Evolutionary conservation across 2,113 vertebrate species (phyloP), one percentile per base, ranked within the genome.

Genomic region (Chelonoidis abingdonii): DNA sequence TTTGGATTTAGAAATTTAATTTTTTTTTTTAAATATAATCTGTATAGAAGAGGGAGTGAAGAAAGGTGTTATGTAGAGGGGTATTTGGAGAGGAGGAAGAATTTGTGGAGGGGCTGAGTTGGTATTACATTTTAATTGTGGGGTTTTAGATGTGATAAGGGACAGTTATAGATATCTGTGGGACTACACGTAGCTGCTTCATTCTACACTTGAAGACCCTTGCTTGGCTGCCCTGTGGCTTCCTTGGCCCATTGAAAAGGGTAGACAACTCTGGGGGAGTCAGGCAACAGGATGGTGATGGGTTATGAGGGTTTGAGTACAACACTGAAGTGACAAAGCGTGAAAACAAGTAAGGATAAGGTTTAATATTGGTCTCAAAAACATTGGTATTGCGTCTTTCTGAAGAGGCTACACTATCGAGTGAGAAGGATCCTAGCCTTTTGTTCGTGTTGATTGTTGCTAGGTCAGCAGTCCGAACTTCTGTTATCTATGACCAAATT

Each of bases 211-310:
- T n/a, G 29, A 7, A 2, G 2, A 4, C 41, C 29, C 38, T 19
- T 47, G 0, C 49, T 31, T 29, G 54, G 72, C 62, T 72, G 49
- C 35, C 47, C 79, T 79, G 49, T 10, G 90, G 5, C 31, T 88
- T 38, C 44, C 49, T 22, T 4, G 47, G 52, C 16, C 27, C 5
- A 17, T n/a, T 80, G 84, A 9, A 59, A 83, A n/a, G 57, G 52
- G 29, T n/a, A 1, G 2, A 29, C 0, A 2, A 11, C 12, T 19
- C 3, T 1, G 11, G 56, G 86, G 75, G 50, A 69, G 19, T 17
- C 24, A 16, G 14, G 49, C 80, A 29, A 0, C 5, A 35, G 35
- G 0, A 0, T 12, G 12, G 22, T 44, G 57, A 59, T 59, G 57
- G 27, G 5, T 59, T 59, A 59, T 59, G 57, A 29, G 27, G 57